Percentiles rank a stretch among this genome's conserved stretches.
Conservation (phyloP, 2,888 invertebrate species). For the Norana najaformis region DNA sequence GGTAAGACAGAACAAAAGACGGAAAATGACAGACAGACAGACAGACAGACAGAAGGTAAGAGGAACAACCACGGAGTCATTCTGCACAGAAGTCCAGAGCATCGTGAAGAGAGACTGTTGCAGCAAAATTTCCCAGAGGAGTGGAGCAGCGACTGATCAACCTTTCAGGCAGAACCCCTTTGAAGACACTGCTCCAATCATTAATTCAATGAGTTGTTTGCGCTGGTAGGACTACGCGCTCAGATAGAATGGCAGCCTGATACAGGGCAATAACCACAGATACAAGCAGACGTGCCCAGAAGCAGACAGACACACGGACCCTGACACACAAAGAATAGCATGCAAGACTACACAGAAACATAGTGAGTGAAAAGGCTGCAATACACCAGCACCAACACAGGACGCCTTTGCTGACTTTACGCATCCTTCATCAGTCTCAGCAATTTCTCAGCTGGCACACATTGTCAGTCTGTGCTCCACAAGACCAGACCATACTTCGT, state of each 20-base stretch:
- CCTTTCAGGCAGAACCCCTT: not conserved
- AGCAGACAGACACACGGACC: not conserved
- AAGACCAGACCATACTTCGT: too few relatives aligned
- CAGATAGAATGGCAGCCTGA: not conserved
- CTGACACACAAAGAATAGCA: not conserved
- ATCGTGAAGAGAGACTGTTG: not conserved
- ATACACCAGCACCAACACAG: not conserved
- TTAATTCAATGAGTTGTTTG: slow-evolving; percentile 15
- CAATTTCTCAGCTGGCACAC: not conserved
- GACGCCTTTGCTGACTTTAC: too few relatives aligned
- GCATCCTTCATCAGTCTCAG: too few relatives aligned
- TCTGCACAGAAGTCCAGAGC: too few relatives aligned
- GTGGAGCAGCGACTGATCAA: not conserved
- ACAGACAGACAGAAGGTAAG: not conserved
- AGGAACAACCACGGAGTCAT: too few relatives aligned
- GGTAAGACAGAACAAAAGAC: not conserved
- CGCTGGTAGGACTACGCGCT: not conserved
- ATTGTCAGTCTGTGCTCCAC: too few relatives aligned
- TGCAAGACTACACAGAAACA: not conserved
- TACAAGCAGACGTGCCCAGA: not conserved
- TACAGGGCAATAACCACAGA: not conserved
- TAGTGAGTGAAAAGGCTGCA: not conserved
- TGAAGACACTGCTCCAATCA: not conserved
- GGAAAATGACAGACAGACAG: not conserved
- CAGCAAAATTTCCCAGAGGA: not conserved